Evolutionary conservation across 2,888 invertebrate species (phyloP).

Genomic region (Ophioninae sp.): DNA sequence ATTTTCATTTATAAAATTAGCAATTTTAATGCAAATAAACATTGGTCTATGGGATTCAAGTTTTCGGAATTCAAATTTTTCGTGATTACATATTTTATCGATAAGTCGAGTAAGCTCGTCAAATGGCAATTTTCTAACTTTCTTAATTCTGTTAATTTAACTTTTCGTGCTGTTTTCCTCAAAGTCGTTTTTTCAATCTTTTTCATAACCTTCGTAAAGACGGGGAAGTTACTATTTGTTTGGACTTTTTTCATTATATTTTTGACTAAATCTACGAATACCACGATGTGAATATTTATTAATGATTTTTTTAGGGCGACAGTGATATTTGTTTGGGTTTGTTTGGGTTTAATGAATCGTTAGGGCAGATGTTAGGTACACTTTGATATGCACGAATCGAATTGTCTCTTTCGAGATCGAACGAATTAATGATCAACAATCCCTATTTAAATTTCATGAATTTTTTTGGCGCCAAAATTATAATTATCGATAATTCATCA

Average conservation of each 20-base stretch:
- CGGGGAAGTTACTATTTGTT: conserved; percentile 37
- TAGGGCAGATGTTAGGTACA: conserved; percentile 57
- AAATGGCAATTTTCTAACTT: not conserved
- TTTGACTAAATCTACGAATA: not conserved
- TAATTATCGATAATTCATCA: not conserved
- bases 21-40: not conserved
- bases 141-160: too few species aligned
- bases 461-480: conserved; percentile 1
- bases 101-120: conserved; percentile 25
- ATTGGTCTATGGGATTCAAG: not conserved
- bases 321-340: not conserved
- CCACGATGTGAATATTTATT: conserved; percentile 11
- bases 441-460: conserved; percentile 22
- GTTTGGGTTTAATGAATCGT: conserved; percentile 13
- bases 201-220: not conserved
- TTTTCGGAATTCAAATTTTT: conserved; percentile 3
- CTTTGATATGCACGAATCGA: conserved; percentile 63
- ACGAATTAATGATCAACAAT: conserved; percentile 35
- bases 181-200: not conserved
- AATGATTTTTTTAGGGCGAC: conserved; percentile 12
- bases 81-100: not conserved
- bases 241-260: not conserved
- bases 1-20: not conserved
- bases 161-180: not conserved
- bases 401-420: conserved; percentile 48